phyloP scores from a whole-genome alignment of 2,888 invertebrate species.

The Drosophila pseudotakahashii region DNA sequence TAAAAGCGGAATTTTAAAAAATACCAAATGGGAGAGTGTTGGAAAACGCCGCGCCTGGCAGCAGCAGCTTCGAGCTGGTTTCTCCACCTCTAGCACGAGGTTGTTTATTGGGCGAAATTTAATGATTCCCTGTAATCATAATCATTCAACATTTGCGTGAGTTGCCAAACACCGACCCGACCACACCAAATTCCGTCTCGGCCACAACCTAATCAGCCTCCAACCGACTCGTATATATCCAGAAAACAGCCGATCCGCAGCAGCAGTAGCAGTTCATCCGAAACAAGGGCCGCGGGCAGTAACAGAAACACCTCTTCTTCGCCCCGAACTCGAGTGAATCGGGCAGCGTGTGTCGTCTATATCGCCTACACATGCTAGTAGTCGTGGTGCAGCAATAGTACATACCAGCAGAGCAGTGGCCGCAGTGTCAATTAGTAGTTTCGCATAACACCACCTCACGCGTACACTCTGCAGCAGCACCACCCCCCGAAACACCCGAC shows the following conservation, averaged over 20 bases:
- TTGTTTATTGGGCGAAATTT: conserved; percentile 51
- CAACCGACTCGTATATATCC: conserved; percentile 23
- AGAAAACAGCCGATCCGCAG: conserved; percentile 44
- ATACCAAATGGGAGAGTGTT: too few relatives aligned
- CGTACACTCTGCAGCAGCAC: conserved; percentile 29
- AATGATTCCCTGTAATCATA: conserved; percentile 55
- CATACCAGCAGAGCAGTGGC: conserved; percentile 17
- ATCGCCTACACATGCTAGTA: conserved; percentile 11
- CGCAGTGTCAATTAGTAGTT: conserved; percentile 69
- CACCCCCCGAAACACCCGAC: conserved; percentile 21
- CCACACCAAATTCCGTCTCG: conserved; percentile 31
- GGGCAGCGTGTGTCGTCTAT: conserved; percentile 59
- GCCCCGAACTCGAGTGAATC: conserved; percentile 29
- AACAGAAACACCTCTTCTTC: conserved; percentile 49
- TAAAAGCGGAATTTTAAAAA: too few relatives aligned
- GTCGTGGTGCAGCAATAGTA: conserved; percentile 64
- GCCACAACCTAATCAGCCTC: conserved; percentile 9
- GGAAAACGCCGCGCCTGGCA: too few relatives aligned
- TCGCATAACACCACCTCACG: conserved; percentile 48
- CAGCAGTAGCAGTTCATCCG: conserved; percentile 35
- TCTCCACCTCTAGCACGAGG: conserved; percentile 16
- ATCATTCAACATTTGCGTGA: conserved; percentile 62
- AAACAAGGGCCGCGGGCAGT: conserved; percentile 50
- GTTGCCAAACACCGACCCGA: conserved; percentile 61
- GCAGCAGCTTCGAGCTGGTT: too few relatives aligned